phyloP scores from a whole-genome alignment of 2,888 invertebrate species.

The Rhamphomyia laevipes region DNA sequence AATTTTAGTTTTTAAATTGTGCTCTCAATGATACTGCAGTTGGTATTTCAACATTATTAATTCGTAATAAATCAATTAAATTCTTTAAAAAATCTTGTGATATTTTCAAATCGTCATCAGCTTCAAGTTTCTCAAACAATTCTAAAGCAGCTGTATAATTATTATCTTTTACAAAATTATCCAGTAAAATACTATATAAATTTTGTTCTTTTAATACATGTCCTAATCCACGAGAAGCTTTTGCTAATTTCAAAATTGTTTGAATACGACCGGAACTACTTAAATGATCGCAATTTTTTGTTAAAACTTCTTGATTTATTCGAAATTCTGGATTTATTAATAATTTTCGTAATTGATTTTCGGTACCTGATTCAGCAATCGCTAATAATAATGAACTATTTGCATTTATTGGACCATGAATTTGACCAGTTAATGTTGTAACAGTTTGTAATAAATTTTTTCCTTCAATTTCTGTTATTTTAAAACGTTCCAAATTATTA shows the following conservation, averaged over 20 bases:
- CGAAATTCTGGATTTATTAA: conserved; percentile 42
- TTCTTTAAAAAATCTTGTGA: conserved; percentile 28
- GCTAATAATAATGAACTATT: conserved; percentile 37
- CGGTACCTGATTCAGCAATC: conserved; percentile 39
- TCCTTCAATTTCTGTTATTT: conserved; percentile 23
- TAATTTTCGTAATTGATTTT: conserved; percentile 37
- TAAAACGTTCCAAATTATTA: conserved; percentile 17
- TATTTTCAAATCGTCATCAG: conserved; percentile 28
- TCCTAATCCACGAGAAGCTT: conserved; percentile 27
- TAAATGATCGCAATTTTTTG: conserved; percentile 42
- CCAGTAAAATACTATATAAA: conserved; percentile 31
- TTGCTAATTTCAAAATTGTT: conserved; percentile 29
- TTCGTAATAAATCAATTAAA: conserved; percentile 28
- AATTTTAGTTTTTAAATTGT: conserved; percentile 16
- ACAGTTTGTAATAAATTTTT: conserved; percentile 33
- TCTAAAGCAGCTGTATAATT: conserved; percentile 27
- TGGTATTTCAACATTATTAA: conserved; percentile 33
- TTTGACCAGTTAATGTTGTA: conserved; percentile 26
- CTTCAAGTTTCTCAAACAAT: conserved; percentile 30
- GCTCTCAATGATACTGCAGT: conserved; percentile 31
- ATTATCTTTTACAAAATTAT: conserved; percentile 26
- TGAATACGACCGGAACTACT: conserved; percentile 27
- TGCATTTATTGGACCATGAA: conserved; percentile 38
- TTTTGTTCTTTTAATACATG: conserved; percentile 30
- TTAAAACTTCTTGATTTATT: conserved; percentile 41